Percentiles rank a stretch among this genome's conserved stretches.
phyloP scores from a whole-genome alignment of 1,140 invertebrate species.

The Platorchestia sp. region DNA sequence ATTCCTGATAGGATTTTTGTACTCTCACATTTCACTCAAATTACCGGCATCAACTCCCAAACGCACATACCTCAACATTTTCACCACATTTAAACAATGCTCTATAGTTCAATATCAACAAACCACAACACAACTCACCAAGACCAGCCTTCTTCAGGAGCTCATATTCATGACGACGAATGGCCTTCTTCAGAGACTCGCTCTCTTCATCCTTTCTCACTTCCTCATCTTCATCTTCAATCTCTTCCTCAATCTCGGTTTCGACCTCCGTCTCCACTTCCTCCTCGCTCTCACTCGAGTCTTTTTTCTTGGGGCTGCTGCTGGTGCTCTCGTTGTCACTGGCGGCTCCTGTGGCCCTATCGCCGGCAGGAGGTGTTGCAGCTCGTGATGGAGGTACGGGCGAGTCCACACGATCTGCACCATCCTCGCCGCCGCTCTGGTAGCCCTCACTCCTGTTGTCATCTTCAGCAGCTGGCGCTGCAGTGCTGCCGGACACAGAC shows the following conservation, averaged over 20 bases:
- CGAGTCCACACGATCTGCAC: neutral
- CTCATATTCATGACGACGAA: conserved; percentile 78
- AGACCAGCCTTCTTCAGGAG: conserved; percentile 65
- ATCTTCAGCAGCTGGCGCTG: neutral
- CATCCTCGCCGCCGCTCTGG: conserved; percentile 28
- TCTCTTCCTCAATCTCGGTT: conserved; percentile 67
- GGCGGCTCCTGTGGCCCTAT: neutral
- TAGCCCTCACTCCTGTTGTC: conserved; percentile 31
- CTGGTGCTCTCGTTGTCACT: conserved; percentile 32
- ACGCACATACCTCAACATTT: too few relatives aligned
- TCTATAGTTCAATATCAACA: too few relatives aligned
- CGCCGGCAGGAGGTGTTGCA: neutral
- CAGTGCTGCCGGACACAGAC: too few relatives aligned
- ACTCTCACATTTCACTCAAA: too few relatives aligned
- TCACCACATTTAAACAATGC: too few relatives aligned
- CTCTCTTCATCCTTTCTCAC: conserved; percentile 75
- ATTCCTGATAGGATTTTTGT: too few relatives aligned
- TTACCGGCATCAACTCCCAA: too few relatives aligned
- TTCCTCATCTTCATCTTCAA: conserved; percentile 73
- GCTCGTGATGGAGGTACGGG: neutral
- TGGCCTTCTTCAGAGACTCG: conserved; percentile 79
- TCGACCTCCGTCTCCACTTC: conserved; percentile 63
- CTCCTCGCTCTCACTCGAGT: conserved; percentile 55
- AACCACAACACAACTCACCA: conserved; percentile 58
- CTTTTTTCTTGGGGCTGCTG: conserved; percentile 29